Evolutionary conservation across 2,113 vertebrate species (phyloP), one percentile per base, ranked within the genome.

Genomic region (Xenopus laevis): DNA sequence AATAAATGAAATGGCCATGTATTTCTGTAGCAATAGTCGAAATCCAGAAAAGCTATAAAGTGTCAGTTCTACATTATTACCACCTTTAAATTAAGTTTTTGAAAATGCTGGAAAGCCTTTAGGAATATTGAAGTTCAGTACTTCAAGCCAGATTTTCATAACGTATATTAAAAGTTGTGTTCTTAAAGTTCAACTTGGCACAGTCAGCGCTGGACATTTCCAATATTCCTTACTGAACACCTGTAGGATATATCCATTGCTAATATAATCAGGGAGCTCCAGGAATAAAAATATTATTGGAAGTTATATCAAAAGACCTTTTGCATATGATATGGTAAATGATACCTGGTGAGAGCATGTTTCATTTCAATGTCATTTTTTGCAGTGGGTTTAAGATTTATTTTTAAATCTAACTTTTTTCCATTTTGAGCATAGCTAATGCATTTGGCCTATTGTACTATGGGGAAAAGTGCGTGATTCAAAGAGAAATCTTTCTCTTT

Each of bases 91-190:
- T 13, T 50, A 13, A 7, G 15, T 12, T 50, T 21, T 27, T 21
- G 18, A 60, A 18, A 6, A 60, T 60, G 58, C 15, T 60, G 58
- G 21, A 63, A 16, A 44, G 63, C 63, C 63, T 45, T 45, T 65
- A 65, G 63, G 63, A 65, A 65, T 44, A 46, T 18, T 40, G 13
- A 13, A 9, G 7, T 30, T 33, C 11, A 33, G 27, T 40, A 33
- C 61, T 55, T 55, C 21, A 63, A 33, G 61, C 30, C 30, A 63
- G 61, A 63, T 63, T 33, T 63, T 63, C 61, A 63, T 63, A 63
- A 33, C 30, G 13, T 63, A 44, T 65, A 45, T 65, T 44, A 44
- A 33, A 65, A 65, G 33, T 65, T 45, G 63, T 46, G 63, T 65
- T 65, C 17, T 40, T 40, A n/a, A 65, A 65, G 23, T 44, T 40